These are phyloP conservation scores for Geodia barretti DNA, from an alignment of 37 sponge, comb jelly and placozoan genomes.

Conservation along the genomic window DNA sequence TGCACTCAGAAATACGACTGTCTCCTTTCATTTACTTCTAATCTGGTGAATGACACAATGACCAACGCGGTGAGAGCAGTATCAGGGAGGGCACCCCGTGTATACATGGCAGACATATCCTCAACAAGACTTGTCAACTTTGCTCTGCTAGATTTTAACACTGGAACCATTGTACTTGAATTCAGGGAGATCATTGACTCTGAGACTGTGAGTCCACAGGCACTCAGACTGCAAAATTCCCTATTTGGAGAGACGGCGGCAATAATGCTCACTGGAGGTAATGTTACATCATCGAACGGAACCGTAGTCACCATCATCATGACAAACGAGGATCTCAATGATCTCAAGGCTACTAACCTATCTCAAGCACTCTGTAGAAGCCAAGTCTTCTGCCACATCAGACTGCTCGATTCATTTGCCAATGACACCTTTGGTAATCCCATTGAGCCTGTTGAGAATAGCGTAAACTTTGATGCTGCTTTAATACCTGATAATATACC, in stretches of 20 bases:
- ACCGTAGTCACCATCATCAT: constrained; percentile 60
- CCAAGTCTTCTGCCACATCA: constrained; percentile 66
- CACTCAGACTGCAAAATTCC: constrained; percentile 71
- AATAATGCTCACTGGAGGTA: constrained; percentile 72
- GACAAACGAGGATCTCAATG: constrained; percentile 70
- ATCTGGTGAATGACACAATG: constrained; percentile 70
- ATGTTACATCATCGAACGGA: constrained; percentile 60
- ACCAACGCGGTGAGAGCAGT: constrained; percentile 65
- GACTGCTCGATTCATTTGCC: constrained; percentile 68
- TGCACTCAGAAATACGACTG: constrained; percentile 63
- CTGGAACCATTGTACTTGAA: constrained; percentile 60
- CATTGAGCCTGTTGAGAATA: constrained; percentile 52
- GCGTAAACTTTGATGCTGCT: neutral
- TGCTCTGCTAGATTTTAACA: constrained; percentile 70
- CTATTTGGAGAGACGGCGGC: constrained; percentile 1
- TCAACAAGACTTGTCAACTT: constrained; percentile 61
- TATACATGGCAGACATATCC: constrained; percentile 61
- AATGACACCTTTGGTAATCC: constrained; percentile 84
- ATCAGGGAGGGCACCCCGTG: constrained; percentile 9
- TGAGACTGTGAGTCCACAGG: constrained; percentile 54
- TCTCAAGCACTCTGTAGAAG: constrained; percentile 38
- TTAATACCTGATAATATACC: constrained; percentile 28
- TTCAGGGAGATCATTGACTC: constrained; percentile 84
- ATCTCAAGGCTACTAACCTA: constrained; percentile 46
- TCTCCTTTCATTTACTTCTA: constrained; percentile 35